A percentile compares a stretch with the other conserved stretches of the same genome.
Evolutionary conservation across 2,888 invertebrate species (phyloP).

Genomic region (Bruchidius siliquastri): DNA sequence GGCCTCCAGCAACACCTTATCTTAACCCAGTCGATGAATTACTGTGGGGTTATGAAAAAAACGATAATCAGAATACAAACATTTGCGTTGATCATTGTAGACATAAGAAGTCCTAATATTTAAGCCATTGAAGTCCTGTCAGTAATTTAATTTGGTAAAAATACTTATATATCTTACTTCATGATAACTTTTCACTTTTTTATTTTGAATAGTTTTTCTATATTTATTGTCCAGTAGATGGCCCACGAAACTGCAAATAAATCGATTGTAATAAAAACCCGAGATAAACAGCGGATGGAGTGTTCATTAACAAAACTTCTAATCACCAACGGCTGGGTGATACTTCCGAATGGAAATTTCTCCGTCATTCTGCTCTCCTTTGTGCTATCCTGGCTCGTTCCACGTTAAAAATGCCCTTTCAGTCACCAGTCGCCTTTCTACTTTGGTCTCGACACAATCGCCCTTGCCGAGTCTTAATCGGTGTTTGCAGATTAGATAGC

Average conservation of each 20-base stretch:
- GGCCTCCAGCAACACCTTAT: no score
- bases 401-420: constrained; percentile 6
- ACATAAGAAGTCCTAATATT: no score
- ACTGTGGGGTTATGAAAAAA: no score
- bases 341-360: constrained; percentile 1
- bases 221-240: no score
- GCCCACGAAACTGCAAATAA: background rate
- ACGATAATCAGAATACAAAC: no score
- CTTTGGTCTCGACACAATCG: constrained; percentile 6
- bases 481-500: constrained; percentile 32
- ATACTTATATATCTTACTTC: no score
- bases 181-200: no score
- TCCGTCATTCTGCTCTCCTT: background rate
- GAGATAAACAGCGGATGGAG: background rate
- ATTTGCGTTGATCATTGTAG: no score
- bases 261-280: background rate
- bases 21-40: no score
- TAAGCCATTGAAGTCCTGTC: no score
- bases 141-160: no score
- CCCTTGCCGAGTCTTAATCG: constrained; percentile 28
- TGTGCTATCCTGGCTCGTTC: background rate
- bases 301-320: background rate
- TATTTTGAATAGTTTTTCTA: no score
- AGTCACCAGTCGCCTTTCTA: constrained; percentile 5
- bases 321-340: background rate